phyloP scores from a whole-genome alignment of 1,140 invertebrate genomes.

The Nasonia giraulti region DNA sequence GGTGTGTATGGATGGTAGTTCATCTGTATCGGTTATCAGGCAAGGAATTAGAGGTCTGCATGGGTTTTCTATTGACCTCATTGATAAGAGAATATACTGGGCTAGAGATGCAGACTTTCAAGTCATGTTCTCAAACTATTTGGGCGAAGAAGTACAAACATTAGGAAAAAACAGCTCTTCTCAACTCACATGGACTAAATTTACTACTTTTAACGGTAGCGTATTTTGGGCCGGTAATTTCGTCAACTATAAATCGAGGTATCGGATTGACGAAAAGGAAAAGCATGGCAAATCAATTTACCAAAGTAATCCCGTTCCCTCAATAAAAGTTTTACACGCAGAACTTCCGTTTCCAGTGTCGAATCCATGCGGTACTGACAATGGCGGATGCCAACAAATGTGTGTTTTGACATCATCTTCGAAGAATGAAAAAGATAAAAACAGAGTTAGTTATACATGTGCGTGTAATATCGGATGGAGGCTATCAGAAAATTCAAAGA shows the following conservation, averaged over 20 bases:
- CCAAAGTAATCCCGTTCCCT: constrained; percentile 16
- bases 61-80: constrained; percentile 5
- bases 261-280: background rate
- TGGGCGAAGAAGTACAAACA: background rate
- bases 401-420: constrained; percentile 9
- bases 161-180: background rate
- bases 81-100: constrained; percentile 36
- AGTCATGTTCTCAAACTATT: constrained; percentile 30
- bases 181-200: constrained; percentile 19
- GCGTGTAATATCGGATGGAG: constrained; percentile 36
- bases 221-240: constrained; percentile 15
- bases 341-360: background rate
- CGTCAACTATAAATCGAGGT: background rate
- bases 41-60: background rate
- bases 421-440: background rate
- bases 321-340: constrained; percentile 8
- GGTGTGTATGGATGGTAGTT: constrained; percentile 22
- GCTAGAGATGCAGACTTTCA: background rate
- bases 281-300: background rate
- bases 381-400: constrained; percentile 40
- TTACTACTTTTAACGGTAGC: background rate
- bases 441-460: background rate
- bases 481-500: background rate
- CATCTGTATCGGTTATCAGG: background rate
- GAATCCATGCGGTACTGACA: constrained; percentile 19